Evolutionary conservation across 2,797 vertebrate genomes (phyloP), one percentile per base, ranked within the genome.

Genomic region (Urophycis tenuis): DNA sequence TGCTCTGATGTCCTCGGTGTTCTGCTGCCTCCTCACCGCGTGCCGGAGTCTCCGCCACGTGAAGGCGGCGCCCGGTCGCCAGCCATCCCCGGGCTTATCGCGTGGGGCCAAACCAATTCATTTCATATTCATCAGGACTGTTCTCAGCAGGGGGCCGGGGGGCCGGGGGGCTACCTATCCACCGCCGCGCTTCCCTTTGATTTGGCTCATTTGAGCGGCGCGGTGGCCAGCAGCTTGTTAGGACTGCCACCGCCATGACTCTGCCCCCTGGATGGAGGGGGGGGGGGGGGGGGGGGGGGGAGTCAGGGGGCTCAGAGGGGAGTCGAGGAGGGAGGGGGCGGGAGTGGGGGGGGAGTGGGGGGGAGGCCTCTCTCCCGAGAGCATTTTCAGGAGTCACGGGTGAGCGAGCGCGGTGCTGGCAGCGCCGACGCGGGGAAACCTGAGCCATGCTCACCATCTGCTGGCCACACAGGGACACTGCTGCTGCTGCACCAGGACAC

Each of bases 121-220:
- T 93, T 92, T 92, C 89, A 92, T 93, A 94, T 94, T 94, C 93
- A 91, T 90, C 87, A 89, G 85, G 92, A 88, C 90, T 91, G 90
- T 92, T 92, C 91, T 91, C 92, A 87, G 89, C 90, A 78, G 92
- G 92, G 90, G 91, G 90, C 87, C 91, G 92, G 92, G 90, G 91
- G 90, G 87, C 91, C 87, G 87, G 92, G 89, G 92, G 78, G 69
- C 87, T 92, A 92, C 91, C 92, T 92, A 90, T 88, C 91, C 82
- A 83, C 89, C 85, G 87, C 88, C 91, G 87, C 88, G 88, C 92
- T 91, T 92, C 89, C 90, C 89, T 93, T 93, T 94, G 93, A 94
- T 94, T 94, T 93, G 92, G 90, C 92, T 94, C 92, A 93, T 94
- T 93, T 94, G 90, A 92, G 92, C 91, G 82, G 86, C 81, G 84